Conservation (phyloP, 2,888 invertebrate genomes). For the Scaptomyza polygonia region DNA sequence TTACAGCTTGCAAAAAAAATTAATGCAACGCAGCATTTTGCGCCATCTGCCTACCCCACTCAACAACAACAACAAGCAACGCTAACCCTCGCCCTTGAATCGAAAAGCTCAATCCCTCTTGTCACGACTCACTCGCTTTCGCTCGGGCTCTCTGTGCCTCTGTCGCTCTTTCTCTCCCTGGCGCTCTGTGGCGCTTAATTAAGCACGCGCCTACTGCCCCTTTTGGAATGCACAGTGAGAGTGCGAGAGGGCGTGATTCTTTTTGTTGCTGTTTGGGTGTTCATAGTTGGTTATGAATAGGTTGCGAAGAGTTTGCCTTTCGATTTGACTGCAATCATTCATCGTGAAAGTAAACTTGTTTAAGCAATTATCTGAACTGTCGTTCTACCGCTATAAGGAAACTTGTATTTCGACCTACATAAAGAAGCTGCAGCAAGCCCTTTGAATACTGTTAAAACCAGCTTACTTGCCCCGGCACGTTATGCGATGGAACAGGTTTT, state of each 20-base stretch:
- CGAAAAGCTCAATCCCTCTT: constrained; percentile 31
- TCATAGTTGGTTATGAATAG: constrained; percentile 56
- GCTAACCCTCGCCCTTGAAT: constrained; percentile 8
- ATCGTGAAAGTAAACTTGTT: constrained; percentile 46
- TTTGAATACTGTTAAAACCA: constrained; percentile 20
- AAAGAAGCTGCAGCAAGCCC: constrained; percentile 30
- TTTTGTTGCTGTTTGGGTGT: constrained; percentile 30
- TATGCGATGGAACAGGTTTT: constrained; percentile 54
- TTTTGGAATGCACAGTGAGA: constrained; percentile 29
- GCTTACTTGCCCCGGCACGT: constrained; percentile 6
- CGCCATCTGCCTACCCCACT: constrained; percentile 43
- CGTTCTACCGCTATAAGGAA: constrained; percentile 33
- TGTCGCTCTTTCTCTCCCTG: constrained; percentile 9
- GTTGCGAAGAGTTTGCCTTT: constrained; percentile 26
- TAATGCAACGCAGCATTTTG: constrained; percentile 46
- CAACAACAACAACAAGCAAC: constrained; percentile 21
- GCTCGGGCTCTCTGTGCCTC: too few species aligned
- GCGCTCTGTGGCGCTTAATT: constrained; percentile 65
- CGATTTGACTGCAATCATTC: constrained; percentile 63
- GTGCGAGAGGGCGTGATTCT: constrained; percentile 16
- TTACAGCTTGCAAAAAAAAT: constrained; percentile 29
- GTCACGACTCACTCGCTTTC: neutral
- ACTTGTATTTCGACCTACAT: constrained; percentile 44
- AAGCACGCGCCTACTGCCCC: constrained; percentile 62
- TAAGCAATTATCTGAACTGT: constrained; percentile 36